Conservation (phyloP, 2,888 invertebrate genomes). For the Tinea semifulvella region DNA sequence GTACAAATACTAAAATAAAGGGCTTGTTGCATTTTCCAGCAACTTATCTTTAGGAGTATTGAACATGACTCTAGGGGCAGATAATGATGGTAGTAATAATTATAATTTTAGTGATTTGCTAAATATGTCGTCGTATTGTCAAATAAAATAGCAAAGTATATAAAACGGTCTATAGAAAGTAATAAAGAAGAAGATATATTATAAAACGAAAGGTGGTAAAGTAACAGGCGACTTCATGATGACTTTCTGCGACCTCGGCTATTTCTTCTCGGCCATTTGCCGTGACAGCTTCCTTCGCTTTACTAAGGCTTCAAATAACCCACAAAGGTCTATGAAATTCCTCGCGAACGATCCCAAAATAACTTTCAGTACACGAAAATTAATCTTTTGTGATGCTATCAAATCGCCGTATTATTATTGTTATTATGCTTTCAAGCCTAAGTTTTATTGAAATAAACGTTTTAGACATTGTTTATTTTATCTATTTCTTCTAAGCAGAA, state of each 20-base stretch:
- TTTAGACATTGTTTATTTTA: neutral
- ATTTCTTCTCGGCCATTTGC: slow-evolving; percentile 11
- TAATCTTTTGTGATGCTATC: slow-evolving; percentile 7
- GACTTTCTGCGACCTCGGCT: neutral
- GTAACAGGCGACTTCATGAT: slow-evolving; percentile 10
- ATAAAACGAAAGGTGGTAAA: slow-evolving; percentile 1
- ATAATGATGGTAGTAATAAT: too few relatives aligned
- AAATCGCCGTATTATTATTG: too few relatives aligned
- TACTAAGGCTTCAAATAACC: slow-evolving; percentile 2
- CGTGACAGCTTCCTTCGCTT: slow-evolving; percentile 11
- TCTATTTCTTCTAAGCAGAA: too few relatives aligned
- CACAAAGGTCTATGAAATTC: slow-evolving; percentile 4
- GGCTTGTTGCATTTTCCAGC: too few relatives aligned
- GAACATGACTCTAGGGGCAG: too few relatives aligned
- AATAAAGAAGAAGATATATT: neutral
- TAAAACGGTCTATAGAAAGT: too few relatives aligned
- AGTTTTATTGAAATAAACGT: neutral
- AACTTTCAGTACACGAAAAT: slow-evolving; percentile 6
- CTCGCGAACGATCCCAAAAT: slow-evolving; percentile 9
- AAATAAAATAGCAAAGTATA: too few relatives aligned
- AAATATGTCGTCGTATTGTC: too few relatives aligned
- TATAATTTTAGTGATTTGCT: too few relatives aligned
- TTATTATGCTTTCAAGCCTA: too few relatives aligned
- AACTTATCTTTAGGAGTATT: too few relatives aligned
- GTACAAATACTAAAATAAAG: too few relatives aligned